These are phyloP conservation scores for Agonopterix heracliana DNA, from an alignment of 2,888 invertebrate genomes.

Conservation along the genomic window DNA sequence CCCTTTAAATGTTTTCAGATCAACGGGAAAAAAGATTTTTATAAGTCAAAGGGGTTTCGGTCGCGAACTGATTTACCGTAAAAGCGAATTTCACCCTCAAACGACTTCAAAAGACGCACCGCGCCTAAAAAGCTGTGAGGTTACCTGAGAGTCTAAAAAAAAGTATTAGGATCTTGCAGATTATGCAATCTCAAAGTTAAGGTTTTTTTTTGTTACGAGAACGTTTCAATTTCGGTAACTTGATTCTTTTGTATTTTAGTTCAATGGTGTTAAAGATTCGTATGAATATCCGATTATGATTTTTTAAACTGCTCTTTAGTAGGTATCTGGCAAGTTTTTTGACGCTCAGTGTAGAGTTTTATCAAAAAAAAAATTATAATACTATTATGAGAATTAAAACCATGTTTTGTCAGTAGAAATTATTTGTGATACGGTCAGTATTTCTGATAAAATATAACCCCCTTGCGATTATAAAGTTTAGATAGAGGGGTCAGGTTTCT, in stretches of 20 bases:
- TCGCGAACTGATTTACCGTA: conserved; percentile 50
- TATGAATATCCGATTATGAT: conserved; percentile 7
- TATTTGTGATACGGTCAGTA: too few species aligned
- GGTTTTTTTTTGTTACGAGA: conserved; percentile 4
- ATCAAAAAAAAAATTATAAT: too few species aligned
- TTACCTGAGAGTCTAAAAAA: conserved; percentile 41
- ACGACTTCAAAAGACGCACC: conserved; percentile 33
- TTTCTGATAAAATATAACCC: too few species aligned
- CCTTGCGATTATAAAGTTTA: too few species aligned
- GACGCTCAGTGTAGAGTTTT: too few species aligned
- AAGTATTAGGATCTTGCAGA: conserved; percentile 7
- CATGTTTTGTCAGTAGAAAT: too few species aligned
- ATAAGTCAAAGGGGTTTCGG: conserved; percentile 50
- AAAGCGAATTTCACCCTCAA: conserved; percentile 56
- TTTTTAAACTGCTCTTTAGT: not conserved
- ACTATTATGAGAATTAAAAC: too few species aligned
- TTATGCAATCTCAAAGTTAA: conserved; percentile 4
- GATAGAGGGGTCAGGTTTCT: too few species aligned
- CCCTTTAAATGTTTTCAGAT: conserved; percentile 38
- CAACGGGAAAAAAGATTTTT: conserved; percentile 41
- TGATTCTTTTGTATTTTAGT: conserved; percentile 20
- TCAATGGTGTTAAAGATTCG: conserved; percentile 14
- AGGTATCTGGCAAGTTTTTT: too few species aligned
- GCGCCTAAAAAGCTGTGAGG: conserved; percentile 39
- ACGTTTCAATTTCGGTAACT: conserved; percentile 25